Conservation (phyloP, 2,888 invertebrate genomes). For the Pachliopta kotzebuea region DNA sequence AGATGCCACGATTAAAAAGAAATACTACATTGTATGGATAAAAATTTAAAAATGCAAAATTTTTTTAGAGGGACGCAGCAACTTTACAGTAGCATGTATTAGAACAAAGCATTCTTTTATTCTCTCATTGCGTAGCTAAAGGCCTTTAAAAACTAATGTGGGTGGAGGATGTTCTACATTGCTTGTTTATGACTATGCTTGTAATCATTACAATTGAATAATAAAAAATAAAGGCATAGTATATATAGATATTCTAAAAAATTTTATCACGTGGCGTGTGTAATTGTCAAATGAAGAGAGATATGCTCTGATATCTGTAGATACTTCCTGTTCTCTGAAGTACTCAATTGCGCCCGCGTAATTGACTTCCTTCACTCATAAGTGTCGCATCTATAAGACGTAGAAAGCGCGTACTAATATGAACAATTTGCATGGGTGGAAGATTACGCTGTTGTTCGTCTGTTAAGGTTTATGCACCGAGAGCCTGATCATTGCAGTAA, state of each 20-base stretch:
- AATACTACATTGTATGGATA: neutral
- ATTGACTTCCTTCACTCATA: conserved; percentile 17
- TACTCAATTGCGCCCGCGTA: conserved; percentile 23
- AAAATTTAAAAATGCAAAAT: neutral
- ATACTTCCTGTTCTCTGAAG: conserved; percentile 24
- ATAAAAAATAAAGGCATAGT: neutral
- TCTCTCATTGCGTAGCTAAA: neutral
- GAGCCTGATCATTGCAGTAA: conserved; percentile 59
- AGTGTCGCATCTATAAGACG: conserved; percentile 25
- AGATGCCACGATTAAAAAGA: neutral
- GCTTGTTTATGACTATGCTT: neutral
- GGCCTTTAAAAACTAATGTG: neutral
- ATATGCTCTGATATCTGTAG: conserved; percentile 18
- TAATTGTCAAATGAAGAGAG: conserved; percentile 2
- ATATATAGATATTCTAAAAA: neutral
- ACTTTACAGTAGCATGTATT: neutral
- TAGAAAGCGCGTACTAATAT: conserved; percentile 28
- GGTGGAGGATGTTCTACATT: neutral
- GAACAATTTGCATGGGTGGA: conserved; percentile 28
- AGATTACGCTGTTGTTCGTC: conserved; percentile 35
- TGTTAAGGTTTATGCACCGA: conserved; percentile 36
- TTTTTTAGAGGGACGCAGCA: neutral
- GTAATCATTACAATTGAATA: neutral
- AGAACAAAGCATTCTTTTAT: conserved; percentile 1
- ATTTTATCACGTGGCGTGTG: neutral